These are phyloP conservation scores for Geopemphigus sp. DNA, from an alignment of 1,140 invertebrate species.

Conservation along the genomic window DNA sequence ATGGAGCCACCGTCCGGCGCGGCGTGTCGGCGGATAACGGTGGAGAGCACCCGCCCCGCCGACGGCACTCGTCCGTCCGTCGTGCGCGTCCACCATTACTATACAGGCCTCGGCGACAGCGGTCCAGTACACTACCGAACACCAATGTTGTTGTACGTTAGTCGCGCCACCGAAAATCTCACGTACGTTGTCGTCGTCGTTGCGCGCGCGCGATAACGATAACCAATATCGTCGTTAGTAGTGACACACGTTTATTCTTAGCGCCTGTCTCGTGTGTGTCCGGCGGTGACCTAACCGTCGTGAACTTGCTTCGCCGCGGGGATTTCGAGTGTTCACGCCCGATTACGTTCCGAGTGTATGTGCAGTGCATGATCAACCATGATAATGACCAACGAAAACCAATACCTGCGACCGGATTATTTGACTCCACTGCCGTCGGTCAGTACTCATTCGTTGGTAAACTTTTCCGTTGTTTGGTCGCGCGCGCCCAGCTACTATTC, in stretches of 20 bases:
- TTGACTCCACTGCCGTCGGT: slow-evolving; percentile 83
- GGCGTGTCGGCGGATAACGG: too few species aligned
- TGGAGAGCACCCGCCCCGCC: not conserved
- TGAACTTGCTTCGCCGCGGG: too few species aligned
- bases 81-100: not conserved
- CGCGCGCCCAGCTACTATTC: too few species aligned
- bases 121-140: not conserved
- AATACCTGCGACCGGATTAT: slow-evolving; percentile 89
- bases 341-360: not conserved
- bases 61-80: not conserved
- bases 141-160: not conserved
- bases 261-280: too few species aligned
- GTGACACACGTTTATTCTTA: too few species aligned
- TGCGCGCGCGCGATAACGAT: too few species aligned
- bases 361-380: slow-evolving; percentile 48
- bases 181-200: too few species aligned
- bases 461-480: too few species aligned
- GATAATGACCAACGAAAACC: slow-evolving; percentile 61
- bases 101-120: not conserved
- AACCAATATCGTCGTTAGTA: too few species aligned
- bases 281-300: too few species aligned
- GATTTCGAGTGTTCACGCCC: too few species aligned
- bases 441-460: slow-evolving; percentile 56
- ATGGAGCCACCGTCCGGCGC: slow-evolving; percentile 34
- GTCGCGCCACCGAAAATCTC: not conserved